These are phyloP conservation scores for Siderastrea siderea DNA, from an alignment of 92 coral and sea anemone genomes.

Conservation along the genomic window DNA sequence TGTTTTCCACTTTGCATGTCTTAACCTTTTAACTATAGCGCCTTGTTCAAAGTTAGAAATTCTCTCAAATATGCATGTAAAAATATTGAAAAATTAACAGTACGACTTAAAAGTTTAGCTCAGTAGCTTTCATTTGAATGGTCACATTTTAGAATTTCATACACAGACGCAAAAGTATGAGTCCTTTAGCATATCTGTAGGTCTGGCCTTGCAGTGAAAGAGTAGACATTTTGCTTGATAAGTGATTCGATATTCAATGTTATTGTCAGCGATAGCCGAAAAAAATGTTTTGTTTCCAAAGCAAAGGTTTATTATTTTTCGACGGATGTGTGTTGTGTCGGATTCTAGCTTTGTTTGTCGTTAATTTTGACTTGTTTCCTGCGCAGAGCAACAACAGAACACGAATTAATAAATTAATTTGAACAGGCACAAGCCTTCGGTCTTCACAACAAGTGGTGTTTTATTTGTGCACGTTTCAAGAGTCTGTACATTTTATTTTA, in stretches of 20 bases:
- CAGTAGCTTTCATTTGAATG: not conserved
- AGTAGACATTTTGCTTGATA: not conserved
- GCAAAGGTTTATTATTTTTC: constrained; percentile 2
- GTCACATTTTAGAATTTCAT: not conserved
- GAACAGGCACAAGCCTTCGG: not conserved
- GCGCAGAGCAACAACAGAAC: not conserved
- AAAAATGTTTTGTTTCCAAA: not conserved
- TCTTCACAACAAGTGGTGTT: constrained; percentile 20
- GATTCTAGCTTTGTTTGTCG: not conserved
- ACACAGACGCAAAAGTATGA: not conserved
- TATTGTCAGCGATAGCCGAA: not conserved
- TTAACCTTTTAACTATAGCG: not conserved
- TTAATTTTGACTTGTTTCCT: not conserved
- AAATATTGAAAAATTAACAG: not conserved
- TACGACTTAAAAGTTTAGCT: not conserved
- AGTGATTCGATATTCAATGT: not conserved
- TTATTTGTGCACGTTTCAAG: constrained; percentile 8
- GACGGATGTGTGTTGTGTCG: not conserved
- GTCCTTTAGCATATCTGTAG: not conserved
- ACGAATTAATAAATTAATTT: not conserved
- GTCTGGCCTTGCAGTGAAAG: not conserved
- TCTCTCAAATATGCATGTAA: not conserved
- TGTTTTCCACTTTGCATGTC: constrained; percentile 16
- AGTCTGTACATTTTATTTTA: not conserved
- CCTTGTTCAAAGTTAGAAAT: not conserved